phyloP scores from a whole-genome alignment of 2,888 invertebrate genomes.

The Norana najaformis region DNA sequence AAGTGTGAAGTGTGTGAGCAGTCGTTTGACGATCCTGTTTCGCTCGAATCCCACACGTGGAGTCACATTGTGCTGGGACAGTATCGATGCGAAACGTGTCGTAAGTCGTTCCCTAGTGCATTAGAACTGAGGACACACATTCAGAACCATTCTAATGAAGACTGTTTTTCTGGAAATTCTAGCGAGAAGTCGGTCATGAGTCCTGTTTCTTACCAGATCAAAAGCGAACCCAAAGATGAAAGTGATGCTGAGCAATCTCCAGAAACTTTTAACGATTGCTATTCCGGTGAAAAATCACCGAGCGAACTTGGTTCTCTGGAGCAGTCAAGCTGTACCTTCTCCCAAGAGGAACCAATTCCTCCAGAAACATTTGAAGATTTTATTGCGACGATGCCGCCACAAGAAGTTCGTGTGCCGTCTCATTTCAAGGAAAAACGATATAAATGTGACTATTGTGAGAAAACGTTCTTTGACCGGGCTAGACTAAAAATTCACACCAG shows the following conservation, averaged over 20 bases:
- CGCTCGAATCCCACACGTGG: background rate
- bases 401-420: background rate
- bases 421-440: conserved; percentile 1
- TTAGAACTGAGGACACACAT: background rate
- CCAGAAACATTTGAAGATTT: background rate
- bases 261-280: background rate
- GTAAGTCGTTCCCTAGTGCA: background rate
- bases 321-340: background rate
- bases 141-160: background rate
- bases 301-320: background rate
- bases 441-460: background rate
- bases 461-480: background rate
- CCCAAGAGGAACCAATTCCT: background rate
- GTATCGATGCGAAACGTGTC: background rate
- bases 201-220: background rate
- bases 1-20: conserved; percentile 5
- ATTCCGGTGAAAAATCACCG: background rate
- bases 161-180: background rate
- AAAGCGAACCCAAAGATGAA: background rate
- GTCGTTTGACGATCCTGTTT: background rate
- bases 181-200: background rate
- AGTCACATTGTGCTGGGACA: background rate
- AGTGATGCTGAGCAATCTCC: background rate
- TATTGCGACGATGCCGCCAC: background rate
- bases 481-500: background rate